Conservation (phyloP, 2,113 vertebrate genomes). For the Picathartes gymnocephalus region DNA sequence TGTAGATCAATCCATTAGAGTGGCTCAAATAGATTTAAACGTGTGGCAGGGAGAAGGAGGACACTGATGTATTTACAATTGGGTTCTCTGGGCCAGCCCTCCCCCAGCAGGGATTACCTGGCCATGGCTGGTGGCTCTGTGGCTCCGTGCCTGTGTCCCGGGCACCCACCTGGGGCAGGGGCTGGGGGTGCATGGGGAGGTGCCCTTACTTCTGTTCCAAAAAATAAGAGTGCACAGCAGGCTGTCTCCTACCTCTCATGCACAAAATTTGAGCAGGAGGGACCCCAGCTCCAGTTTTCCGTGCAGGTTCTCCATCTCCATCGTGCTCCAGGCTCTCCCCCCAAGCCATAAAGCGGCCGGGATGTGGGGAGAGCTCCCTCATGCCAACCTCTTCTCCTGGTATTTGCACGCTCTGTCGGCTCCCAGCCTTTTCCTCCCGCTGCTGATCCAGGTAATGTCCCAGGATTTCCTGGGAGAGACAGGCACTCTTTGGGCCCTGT, state of each 20-base stretch:
- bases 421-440: background rate
- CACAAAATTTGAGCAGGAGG: background rate
- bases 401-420: background rate
- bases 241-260: background rate
- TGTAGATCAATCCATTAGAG: constrained; percentile 44
- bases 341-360: background rate
- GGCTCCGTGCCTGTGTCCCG: background rate
- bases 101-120: background rate
- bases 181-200: background rate
- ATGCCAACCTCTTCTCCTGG: background rate
- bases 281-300: background rate
- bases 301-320: background rate
- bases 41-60: constrained; percentile 22
- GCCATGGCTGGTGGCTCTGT: background rate
- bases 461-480: background rate
- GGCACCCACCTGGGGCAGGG: background rate
- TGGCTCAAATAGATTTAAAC: constrained; percentile 50
- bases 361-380: background rate
- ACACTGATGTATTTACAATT: background rate
- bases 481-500: background rate
- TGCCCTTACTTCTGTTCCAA: background rate
- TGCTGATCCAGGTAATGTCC: background rate
- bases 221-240: background rate
- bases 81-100: background rate
- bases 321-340: background rate